phyloP scores from a whole-genome alignment of 2,888 invertebrate species.

The Orthonychiurus folsomi region DNA sequence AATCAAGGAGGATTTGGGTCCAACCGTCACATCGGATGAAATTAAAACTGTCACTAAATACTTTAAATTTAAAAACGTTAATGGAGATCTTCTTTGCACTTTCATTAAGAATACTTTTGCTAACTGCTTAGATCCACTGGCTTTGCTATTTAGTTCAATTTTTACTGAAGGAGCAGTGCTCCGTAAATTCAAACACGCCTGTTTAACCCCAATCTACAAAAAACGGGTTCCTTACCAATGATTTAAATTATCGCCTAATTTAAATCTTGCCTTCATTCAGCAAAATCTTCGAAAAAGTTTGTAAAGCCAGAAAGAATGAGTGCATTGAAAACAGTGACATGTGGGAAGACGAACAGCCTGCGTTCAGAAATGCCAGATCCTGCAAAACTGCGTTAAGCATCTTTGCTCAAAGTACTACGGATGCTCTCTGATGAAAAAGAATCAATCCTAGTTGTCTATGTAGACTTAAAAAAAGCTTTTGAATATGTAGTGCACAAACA shows the following conservation, averaged over 20 bases:
- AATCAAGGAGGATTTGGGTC: too few relatives aligned
- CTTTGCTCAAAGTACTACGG: slow-evolving; percentile 17
- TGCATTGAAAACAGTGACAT: neutral
- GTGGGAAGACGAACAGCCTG: slow-evolving; percentile 15
- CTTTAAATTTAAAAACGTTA: too few relatives aligned
- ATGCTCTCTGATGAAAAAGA: slow-evolving; percentile 9
- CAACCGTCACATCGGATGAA: too few relatives aligned
- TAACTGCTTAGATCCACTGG: neutral
- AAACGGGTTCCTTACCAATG: too few relatives aligned
- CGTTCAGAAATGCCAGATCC: slow-evolving; percentile 15
- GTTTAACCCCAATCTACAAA: neutral
- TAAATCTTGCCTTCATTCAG: neutral
- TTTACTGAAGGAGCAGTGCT: neutral
- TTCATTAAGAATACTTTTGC: neutral
- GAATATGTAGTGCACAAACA: slow-evolving; percentile 8
- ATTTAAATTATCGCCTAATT: neutral
- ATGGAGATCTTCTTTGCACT: too few relatives aligned
- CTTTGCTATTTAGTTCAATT: neutral
- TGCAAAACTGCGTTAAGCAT: slow-evolving; percentile 17
- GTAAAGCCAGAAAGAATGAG: slow-evolving; percentile 7
- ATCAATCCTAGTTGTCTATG: slow-evolving; percentile 12
- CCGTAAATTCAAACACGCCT: neutral
- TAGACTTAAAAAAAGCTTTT: slow-evolving; percentile 23
- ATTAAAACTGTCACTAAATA: too few relatives aligned
- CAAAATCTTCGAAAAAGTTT: slow-evolving; percentile 19